Evolutionary conservation across 2,888 invertebrate genomes (phyloP).

Genomic region (Hylaea fasciaria): DNA sequence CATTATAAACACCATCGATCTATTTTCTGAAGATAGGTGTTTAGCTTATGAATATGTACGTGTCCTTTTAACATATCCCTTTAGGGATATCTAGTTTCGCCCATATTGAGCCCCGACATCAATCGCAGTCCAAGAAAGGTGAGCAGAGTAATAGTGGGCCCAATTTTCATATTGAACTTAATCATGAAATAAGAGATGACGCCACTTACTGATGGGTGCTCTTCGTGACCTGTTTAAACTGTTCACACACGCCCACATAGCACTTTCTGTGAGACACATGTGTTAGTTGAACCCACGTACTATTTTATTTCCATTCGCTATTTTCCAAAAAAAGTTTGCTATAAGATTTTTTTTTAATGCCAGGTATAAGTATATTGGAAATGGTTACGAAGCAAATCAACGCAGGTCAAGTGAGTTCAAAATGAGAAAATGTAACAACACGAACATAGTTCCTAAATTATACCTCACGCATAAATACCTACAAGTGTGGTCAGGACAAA

Average conservation of each 20-base stretch:
- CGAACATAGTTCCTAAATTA: constrained; percentile 8
- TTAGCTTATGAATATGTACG: too few species aligned
- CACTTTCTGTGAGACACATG: not conserved
- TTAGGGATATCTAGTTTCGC: not conserved
- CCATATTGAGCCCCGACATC: not conserved
- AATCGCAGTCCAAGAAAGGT: not conserved
- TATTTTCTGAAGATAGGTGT: too few species aligned
- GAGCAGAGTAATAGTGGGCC: not conserved
- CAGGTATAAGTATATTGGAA: too few species aligned
- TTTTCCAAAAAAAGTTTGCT: too few species aligned
- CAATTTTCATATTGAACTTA: constrained; percentile 12
- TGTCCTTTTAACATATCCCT: not conserved
- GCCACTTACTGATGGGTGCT: constrained; percentile 15
- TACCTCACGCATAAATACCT: constrained; percentile 6
- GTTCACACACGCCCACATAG: not conserved
- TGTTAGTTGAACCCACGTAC: not conserved
- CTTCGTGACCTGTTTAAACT: not conserved
- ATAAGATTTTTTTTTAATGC: too few species aligned
- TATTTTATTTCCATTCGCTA: too few species aligned
- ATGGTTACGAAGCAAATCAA: not conserved
- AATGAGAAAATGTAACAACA: constrained; percentile 8
- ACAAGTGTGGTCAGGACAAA: constrained; percentile 18
- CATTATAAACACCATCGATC: too few species aligned
- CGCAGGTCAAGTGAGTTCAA: constrained; percentile 17
- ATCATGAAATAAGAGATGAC: constrained; percentile 9